A percentile compares a stretch with the other conserved stretches of the same genome.
phyloP scores from a whole-genome alignment of 1,140 invertebrate genomes.

The Anastatus disparis region DNA sequence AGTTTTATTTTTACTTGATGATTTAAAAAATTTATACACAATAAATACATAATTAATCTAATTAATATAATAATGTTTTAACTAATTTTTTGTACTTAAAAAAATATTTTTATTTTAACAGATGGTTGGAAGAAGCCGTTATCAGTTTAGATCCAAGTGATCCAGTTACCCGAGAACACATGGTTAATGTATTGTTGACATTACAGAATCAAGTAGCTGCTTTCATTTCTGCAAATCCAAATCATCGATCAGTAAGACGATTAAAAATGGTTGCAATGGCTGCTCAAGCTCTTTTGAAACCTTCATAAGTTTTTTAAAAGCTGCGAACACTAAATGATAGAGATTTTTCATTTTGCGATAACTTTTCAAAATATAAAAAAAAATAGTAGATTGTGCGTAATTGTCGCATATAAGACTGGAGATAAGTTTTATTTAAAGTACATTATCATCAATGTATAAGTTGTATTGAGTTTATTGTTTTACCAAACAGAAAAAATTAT shows the following conservation, averaged over 20 bases:
- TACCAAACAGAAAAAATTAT: conserved; percentile 39
- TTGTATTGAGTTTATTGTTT: conserved; percentile 37
- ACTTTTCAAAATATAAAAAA: conserved; percentile 38
- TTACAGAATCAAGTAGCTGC: conserved; percentile 78
- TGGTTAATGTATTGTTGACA: conserved; percentile 80
- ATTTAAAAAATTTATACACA: conserved; percentile 26
- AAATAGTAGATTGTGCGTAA: conserved; percentile 44
- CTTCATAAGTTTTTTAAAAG: conserved; percentile 26
- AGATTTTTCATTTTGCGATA: conserved; percentile 33
- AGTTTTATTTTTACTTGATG: conserved; percentile 15
- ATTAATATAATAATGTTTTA: conserved; percentile 25
- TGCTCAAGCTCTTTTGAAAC: conserved; percentile 70
- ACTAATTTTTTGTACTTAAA: conserved; percentile 14
- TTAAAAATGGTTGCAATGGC: conserved; percentile 86
- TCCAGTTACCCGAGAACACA: conserved; percentile 83
- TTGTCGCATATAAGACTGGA: conserved; percentile 46
- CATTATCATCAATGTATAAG: conserved; percentile 24
- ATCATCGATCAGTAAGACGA: conserved; percentile 74
- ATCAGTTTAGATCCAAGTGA: conserved; percentile 82
- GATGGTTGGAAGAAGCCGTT: conserved; percentile 89
- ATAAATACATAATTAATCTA: too few species aligned
- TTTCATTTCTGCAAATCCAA: conserved; percentile 77
- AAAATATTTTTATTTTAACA: conserved; percentile 55
- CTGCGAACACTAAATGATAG: conserved; percentile 1
- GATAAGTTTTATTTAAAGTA: conserved; percentile 41